These are phyloP conservation scores for Himalopsyche tibetana DNA, from an alignment of 2,888 invertebrate genomes.

Conservation along the genomic window DNA sequence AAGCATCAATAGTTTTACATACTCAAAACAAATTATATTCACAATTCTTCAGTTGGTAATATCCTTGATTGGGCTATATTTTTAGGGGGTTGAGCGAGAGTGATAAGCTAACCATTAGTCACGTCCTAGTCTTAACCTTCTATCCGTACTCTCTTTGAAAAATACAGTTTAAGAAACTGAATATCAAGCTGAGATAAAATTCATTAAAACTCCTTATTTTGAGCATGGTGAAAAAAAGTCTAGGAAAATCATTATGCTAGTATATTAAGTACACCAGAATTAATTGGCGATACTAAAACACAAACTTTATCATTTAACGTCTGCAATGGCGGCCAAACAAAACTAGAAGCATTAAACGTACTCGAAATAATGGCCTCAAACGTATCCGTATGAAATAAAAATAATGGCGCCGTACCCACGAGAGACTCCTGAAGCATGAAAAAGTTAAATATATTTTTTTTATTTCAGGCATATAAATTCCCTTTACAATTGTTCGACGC, in stretches of 20 bases:
- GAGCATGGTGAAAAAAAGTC: too few relatives aligned
- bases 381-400: constrained; percentile 34
- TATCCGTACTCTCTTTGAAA: too few relatives aligned
- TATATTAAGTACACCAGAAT: not conserved
- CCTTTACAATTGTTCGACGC: constrained; percentile 30
- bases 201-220: too few relatives aligned
- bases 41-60: too few relatives aligned
- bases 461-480: constrained; percentile 22
- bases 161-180: too few relatives aligned
- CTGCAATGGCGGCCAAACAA: not conserved
- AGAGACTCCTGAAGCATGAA: constrained; percentile 31
- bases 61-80: too few relatives aligned
- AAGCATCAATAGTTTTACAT: too few relatives aligned
- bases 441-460: constrained; percentile 31
- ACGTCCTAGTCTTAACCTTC: too few relatives aligned
- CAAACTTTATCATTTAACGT: not conserved
- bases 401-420: constrained; percentile 13
- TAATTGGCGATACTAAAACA: not conserved
- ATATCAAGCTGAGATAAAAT: too few relatives aligned
- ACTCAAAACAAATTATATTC: too few relatives aligned
- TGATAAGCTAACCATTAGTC: too few relatives aligned
- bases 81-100: too few relatives aligned
- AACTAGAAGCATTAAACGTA: constrained; percentile 15
- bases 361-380: constrained; percentile 21
- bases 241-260: not conserved